Evolutionary conservation across 1,140 invertebrate species (phyloP).

Genomic region (Drosophila cardini): DNA sequence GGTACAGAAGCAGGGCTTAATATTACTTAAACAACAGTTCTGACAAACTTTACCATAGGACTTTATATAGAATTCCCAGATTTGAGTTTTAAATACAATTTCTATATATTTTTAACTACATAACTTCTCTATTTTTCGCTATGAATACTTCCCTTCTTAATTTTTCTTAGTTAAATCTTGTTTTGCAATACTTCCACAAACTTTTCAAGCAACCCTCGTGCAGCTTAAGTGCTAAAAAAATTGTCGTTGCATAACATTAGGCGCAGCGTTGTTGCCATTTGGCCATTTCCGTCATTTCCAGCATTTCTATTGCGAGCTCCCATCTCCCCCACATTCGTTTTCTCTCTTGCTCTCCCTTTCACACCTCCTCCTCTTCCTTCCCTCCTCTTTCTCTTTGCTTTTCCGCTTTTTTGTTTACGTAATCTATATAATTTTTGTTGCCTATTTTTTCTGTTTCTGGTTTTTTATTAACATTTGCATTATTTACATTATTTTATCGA

Average conservation of each 20-base stretch:
- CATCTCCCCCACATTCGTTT: background rate
- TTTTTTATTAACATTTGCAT: conserved; percentile 62
- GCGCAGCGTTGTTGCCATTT: conserved; percentile 34
- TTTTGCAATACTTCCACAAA: background rate
- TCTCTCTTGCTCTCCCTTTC: background rate
- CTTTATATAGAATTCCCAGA: too few species aligned
- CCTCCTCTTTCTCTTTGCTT: conserved; percentile 5
- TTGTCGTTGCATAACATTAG: conserved; percentile 52
- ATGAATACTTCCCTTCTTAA: background rate
- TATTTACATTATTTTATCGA: conserved; percentile 58
- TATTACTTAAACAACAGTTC: too few species aligned
- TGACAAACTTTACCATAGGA: too few species aligned
- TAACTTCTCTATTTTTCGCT: too few species aligned
- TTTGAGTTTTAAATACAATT: too few species aligned
- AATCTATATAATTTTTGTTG: conserved; percentile 52
- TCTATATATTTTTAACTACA: too few species aligned
- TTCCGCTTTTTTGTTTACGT: conserved; percentile 30
- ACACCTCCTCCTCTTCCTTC: background rate
- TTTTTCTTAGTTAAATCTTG: too few species aligned
- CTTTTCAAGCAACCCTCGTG: conserved; percentile 14
- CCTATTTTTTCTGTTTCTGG: conserved; percentile 32
- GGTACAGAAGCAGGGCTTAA: too few species aligned
- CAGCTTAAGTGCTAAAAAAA: conserved; percentile 8
- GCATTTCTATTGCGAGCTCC: conserved; percentile 12
- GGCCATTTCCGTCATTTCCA: conserved; percentile 31